phyloP scores from a whole-genome alignment of 2,888 invertebrate species.

The Gymnoscelis rufifasciata region DNA sequence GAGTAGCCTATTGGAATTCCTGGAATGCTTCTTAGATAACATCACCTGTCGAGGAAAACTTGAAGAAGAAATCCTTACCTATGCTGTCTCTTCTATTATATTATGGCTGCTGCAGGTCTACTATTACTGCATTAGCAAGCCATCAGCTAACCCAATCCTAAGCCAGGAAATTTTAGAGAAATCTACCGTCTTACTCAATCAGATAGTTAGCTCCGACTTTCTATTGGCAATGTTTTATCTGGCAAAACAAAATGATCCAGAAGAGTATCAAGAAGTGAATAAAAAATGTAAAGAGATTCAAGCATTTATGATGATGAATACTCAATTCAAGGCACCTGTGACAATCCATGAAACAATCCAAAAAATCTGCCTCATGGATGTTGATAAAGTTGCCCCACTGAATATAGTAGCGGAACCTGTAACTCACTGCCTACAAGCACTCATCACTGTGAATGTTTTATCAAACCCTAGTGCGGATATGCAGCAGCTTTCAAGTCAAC shows the following conservation, averaged over 20 bases:
- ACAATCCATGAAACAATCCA: conserved; percentile 80
- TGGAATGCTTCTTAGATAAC: conserved; percentile 83
- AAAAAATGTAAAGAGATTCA: conserved; percentile 89
- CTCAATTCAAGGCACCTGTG: conserved; percentile 74
- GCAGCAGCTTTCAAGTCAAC: conserved; percentile 87
- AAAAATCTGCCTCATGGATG: conserved; percentile 80
- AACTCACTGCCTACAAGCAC: conserved; percentile 86
- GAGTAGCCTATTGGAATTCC: conserved; percentile 89
- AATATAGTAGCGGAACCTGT: conserved; percentile 81
- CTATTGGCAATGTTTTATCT: conserved; percentile 89
- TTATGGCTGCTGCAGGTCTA: conserved; percentile 90
- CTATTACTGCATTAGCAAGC: conserved; percentile 68
- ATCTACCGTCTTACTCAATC: conserved; percentile 82
- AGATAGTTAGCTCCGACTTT: conserved; percentile 85
- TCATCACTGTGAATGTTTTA: conserved; percentile 90
- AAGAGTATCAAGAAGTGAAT: conserved; percentile 81
- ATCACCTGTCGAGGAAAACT: conserved; percentile 87
- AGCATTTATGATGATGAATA: conserved; percentile 78
- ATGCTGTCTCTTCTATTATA: conserved; percentile 88
- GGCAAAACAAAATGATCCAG: conserved; percentile 88
- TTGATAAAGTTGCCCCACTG: conserved; percentile 79
- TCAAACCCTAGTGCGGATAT: conserved; percentile 92
- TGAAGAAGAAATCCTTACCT: conserved; percentile 91
- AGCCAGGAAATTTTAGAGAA: conserved; percentile 83
- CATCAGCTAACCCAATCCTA: conserved; percentile 69